Conservation (phyloP, 1,140 invertebrate genomes). For the Gyrodactylus bullatarudis region DNA sequence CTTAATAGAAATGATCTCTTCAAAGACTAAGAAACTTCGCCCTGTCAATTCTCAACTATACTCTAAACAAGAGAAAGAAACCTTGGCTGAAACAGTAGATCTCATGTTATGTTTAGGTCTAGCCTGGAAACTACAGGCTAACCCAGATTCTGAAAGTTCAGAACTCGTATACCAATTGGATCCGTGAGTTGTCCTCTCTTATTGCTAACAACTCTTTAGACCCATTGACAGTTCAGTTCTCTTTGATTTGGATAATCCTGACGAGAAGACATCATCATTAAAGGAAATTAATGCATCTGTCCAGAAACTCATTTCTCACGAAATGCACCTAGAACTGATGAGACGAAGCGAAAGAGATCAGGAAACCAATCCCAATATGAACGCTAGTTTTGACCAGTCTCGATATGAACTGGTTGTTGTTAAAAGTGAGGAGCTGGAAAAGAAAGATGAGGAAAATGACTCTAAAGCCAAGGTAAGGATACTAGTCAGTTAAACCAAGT, state of each 20-base stretch:
- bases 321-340: background rate
- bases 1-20: constrained; percentile 36
- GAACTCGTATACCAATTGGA: background rate
- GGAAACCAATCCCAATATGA: background rate
- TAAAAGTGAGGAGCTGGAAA: background rate
- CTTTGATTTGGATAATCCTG: background rate
- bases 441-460: background rate
- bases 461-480: no score
- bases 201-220: no score
- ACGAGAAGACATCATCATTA: background rate
- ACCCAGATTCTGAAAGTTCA: background rate
- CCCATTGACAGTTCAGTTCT: background rate
- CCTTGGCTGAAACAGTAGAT: background rate
- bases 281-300: background rate
- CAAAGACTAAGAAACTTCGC: constrained; percentile 25
- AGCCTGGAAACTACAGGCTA: background rate
- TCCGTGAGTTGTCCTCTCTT: background rate
- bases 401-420: background rate
- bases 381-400: background rate
- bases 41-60: constrained; percentile 36
- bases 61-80: constrained; percentile 32
- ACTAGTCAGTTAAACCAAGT: no score
- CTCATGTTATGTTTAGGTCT: background rate
- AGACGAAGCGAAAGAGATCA: background rate
- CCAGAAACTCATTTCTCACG: background rate